Base-by-base conservation (phyloP, 2,888 invertebrate genomes). In the Drosophila neotestacea region DNA sequence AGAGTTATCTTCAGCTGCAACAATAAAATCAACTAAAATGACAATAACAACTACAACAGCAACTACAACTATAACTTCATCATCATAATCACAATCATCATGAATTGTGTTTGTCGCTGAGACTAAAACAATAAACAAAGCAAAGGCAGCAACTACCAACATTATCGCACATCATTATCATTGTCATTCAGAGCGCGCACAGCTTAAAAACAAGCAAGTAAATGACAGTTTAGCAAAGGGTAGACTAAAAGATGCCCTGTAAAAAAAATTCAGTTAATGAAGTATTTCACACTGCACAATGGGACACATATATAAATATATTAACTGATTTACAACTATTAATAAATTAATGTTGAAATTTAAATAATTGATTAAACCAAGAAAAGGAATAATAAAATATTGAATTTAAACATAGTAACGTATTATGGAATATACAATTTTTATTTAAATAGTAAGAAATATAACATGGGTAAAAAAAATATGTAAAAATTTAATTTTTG, bases 161-260 rank as follows among this genome's bases (percentile, higher is more conserved):
- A 85, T 85, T 85, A 86, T 85, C 85, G 87, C 85, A 86, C 85
- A 85, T 85, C 85, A 85, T 86, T 85, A 86, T 85, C 85, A 83
- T 85, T 85, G 85, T 83, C 83, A 87, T 85, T 85, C 85, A 70
- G 72, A 63, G 64, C 65, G 78, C 81, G 73, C 70, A 70, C 48
- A 77, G 77, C 81, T 83, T 79, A 79, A 78, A 75, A 77, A 54
- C 48, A 58, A 66, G 51, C 16, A 51, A 44, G 51, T 16, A 39
- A 60, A 42, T 11, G 11, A 0, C 1, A 4, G 13, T 2, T n/a
- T 5, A 6, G 0, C 4, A 11, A 13, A 7, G 13, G 6, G 1
- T 39, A 4, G 39, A n/a, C 64, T 10, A 2, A 1, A 0, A 32
- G 32, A 65, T 76, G 64, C 60, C 61, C 61, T 76, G 44, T 47